phyloP scores from a whole-genome alignment of 1,140 invertebrate species.

The Cotesia vestalis region DNA sequence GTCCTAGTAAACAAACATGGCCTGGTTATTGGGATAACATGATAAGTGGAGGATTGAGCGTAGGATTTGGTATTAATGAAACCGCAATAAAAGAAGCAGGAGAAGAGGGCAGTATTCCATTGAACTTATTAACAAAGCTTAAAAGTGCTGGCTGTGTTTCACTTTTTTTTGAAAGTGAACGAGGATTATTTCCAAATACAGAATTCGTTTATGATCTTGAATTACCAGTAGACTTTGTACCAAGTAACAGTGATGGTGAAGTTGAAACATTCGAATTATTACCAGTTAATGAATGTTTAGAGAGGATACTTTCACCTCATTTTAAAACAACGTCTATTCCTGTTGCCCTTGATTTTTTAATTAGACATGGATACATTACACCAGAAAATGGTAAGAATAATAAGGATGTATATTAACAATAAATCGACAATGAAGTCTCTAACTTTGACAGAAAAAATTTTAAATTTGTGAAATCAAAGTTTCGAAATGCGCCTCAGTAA shows the following conservation, averaged over 20 bases:
- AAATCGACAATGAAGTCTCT: conserved; percentile 7
- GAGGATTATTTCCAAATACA: conserved; percentile 91
- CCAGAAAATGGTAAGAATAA: conserved; percentile 81
- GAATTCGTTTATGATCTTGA: conserved; percentile 96
- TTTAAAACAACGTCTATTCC: conserved; percentile 94
- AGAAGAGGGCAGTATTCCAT: conserved; percentile 90
- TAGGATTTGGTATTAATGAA: conserved; percentile 85
- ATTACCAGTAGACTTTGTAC: conserved; percentile 87
- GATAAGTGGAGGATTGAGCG: conserved; percentile 91
- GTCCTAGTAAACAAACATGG: conserved; percentile 92
- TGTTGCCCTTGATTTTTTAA: conserved; percentile 89
- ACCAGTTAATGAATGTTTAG: conserved; percentile 80
- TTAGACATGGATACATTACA: conserved; percentile 87
- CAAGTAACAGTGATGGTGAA: conserved; percentile 91
- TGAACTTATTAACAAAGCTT: conserved; percentile 77
- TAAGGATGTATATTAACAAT: background rate
- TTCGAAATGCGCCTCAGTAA: no score
- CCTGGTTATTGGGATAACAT: conserved; percentile 95
- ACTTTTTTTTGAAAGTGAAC: conserved; percentile 91
- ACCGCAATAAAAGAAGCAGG: conserved; percentile 92
- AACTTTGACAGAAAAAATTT: background rate
- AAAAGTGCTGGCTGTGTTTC: conserved; percentile 85
- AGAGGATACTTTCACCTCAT: conserved; percentile 80
- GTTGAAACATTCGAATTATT: conserved; percentile 89
- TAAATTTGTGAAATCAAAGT: no score